Evolutionary conservation across 2,888 invertebrate genomes (phyloP), one percentile per base, ranked within the genome.

Genomic region (Stegana nigrithorax): DNA sequence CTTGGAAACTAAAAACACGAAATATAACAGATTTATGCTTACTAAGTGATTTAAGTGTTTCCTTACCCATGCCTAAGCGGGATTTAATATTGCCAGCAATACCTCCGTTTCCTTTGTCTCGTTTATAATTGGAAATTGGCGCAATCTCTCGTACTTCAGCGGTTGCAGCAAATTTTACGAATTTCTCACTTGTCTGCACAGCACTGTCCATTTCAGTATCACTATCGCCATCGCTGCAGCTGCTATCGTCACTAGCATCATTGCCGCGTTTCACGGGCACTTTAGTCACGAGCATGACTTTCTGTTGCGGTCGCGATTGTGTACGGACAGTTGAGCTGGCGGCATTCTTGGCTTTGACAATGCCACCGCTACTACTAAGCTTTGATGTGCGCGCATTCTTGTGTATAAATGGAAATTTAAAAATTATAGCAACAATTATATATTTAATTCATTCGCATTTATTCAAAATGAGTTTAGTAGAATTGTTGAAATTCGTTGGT

Each of bases 101-200:
- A 23, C 65, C 68, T n/a, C 69, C n/a, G 25, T n/a, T n/a, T 2
- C 19, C 12, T 6, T 12, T n/a, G 4, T 55, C 53, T 8, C 53
- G 32, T 42, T 73, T 79, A 45, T 67, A 70, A 1, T 55, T 55
- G 4, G 67, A 10, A 1, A 64, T 27, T 2, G 85, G 73, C 0
- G 80, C 79, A 6, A 86, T 85, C 74, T 86, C 86, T n/a, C 84
- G 74, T 8, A 86, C 84, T 70, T 86, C 86, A 2, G 86, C 86
- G 12, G 83, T 84, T 0, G 85, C 80, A 3, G 86, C 86, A 60
- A 86, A 86, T 58, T 85, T 84, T 0, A 86, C 86, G 58, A 82
- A 76, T 69, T 86, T 86, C 57, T 85, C 85, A 7, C 70, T 78
- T 12, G n/a, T 50, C 44, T 32, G 65, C 64, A 53, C 12, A 36